Evolutionary conservation across 2,888 invertebrate genomes (phyloP), one percentile per base, ranked within the genome.

Genomic region (Plutella xylostella): DNA sequence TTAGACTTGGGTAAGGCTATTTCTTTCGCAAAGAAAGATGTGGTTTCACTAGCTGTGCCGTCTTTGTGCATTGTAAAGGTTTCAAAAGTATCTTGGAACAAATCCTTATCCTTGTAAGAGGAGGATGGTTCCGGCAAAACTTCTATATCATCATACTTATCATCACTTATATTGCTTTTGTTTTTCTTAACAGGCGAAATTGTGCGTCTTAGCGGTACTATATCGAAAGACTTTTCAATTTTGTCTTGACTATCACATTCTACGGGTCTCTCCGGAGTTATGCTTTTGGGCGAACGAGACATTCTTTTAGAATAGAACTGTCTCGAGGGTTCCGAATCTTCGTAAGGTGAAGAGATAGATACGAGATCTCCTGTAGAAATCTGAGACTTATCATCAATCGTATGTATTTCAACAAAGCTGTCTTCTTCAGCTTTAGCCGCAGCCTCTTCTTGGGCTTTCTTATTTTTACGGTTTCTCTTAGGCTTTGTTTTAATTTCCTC

Each of bases 341-440:
- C 72, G 40, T 68, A 73, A 1, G 74, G 71, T 35, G 72, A 64
- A 12, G 82, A 79, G 50, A 83, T 80, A 6, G 79, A 72, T 4
- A 83, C 83, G 51, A 83, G 51, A 21, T 80, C 78, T 11, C 70
- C 73, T 48, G 72, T 72, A 31, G 65, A 65, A 19, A 56, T 55
- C 44, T 69, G 67, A 31, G 69, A 66, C 45, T 72, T 75, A 42
- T 80, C 76, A 51, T 82, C 79, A 30, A 83, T 82, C 0, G 76
- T 72, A 49, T 82, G 83, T 56, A 83, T 83, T 61, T 83, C 83
- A 33, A 83, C 68, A 53, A 83, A 83, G 51, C 78, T 80, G 43
- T 83, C 77, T 44, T 83, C 77, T 45, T 79, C 82, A 46, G 75
- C 76, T 55, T 71, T 72, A 11, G 62, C 50, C 43, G 67, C 65